Conservation (phyloP, 2,888 invertebrate species). For the Axea sp. region DNA sequence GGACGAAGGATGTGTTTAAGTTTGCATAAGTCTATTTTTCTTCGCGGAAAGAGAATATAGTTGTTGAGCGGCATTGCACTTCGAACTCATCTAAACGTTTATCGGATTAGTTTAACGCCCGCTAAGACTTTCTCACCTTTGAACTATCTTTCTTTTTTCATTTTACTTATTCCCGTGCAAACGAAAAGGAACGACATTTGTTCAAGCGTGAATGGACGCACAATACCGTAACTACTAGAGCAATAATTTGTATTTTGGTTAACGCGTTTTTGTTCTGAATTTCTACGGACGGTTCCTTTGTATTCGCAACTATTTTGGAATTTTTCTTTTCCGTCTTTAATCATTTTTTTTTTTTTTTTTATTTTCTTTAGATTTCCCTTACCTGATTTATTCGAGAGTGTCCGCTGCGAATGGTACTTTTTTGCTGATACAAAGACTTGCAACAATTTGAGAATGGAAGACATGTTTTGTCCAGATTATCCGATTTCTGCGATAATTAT, state of each 20-base stretch:
- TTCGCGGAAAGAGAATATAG: slow-evolving; percentile 69
- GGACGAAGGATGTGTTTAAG: slow-evolving; percentile 70
- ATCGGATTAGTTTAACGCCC: slow-evolving; percentile 49
- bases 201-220: slow-evolving; percentile 9
- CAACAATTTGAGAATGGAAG: slow-evolving; percentile 38
- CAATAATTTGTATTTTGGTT: slow-evolving; percentile 36
- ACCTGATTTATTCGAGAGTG: slow-evolving; percentile 20
- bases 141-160: slow-evolving; percentile 1
- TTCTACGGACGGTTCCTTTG: slow-evolving; percentile 1
- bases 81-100: slow-evolving; percentile 34
- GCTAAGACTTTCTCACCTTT: slow-evolving; percentile 46
- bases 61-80: slow-evolving; percentile 50
- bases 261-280: slow-evolving; percentile 13
- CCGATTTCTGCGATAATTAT: slow-evolving; percentile 56
- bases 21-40: slow-evolving; percentile 79
- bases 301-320: background rate
- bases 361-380: background rate
- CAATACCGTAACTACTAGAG: slow-evolving; percentile 8
- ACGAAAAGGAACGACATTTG: slow-evolving; percentile 8
- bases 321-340: slow-evolving; percentile 3
- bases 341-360: slow-evolving; percentile 8
- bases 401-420: slow-evolving; percentile 44
- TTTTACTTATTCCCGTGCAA: slow-evolving; percentile 9
- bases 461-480: slow-evolving; percentile 44
- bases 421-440: slow-evolving; percentile 45